Percentiles rank a stretch among this genome's conserved stretches.
phyloP scores from a whole-genome alignment of 2,888 invertebrate species.

The Agriopis leucophaearia region DNA sequence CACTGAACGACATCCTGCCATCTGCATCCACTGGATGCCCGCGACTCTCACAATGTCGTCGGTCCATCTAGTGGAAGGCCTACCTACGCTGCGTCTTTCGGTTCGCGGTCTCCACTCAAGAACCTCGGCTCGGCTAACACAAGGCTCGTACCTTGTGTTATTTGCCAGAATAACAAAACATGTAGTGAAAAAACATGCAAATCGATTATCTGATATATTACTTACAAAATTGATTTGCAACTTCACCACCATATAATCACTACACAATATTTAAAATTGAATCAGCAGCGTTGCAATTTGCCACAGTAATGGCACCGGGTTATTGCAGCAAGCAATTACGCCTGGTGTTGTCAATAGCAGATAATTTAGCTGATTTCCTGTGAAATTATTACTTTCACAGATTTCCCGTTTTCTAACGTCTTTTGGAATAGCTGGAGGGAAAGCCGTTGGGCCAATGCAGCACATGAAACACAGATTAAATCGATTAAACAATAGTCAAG shows the following conservation, averaged over 20 bases:
- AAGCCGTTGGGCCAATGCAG: background rate
- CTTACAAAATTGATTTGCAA: constrained; percentile 25
- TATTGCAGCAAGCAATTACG: constrained; percentile 23
- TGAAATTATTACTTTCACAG: constrained; percentile 31
- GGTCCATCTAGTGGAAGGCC: too few species aligned
- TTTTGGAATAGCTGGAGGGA: background rate
- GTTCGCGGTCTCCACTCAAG: too few species aligned
- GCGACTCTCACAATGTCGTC: too few species aligned
- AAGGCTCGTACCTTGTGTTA: too few species aligned
- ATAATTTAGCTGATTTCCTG: constrained; percentile 39
- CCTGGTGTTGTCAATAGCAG: constrained; percentile 32
- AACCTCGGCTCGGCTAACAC: too few species aligned
- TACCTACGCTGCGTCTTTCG: too few species aligned
- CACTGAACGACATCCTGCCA: too few species aligned
- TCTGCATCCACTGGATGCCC: too few species aligned
- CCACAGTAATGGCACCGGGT: constrained; percentile 20
- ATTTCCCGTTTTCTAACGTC: constrained; percentile 34
- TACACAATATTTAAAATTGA: constrained; percentile 33
- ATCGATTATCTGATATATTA: constrained; percentile 16
- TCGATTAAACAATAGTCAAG: too few species aligned
- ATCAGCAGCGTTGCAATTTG: constrained; percentile 27
- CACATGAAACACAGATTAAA: background rate
- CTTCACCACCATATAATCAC: constrained; percentile 22
- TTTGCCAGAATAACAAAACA: background rate
- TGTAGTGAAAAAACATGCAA: constrained; percentile 4